A percentile compares a stretch with the other conserved stretches of the same genome.
These are phyloP conservation scores for Trichacis sp. DNA, from an alignment of 2,888 invertebrate species.

Conservation along the genomic window DNA sequence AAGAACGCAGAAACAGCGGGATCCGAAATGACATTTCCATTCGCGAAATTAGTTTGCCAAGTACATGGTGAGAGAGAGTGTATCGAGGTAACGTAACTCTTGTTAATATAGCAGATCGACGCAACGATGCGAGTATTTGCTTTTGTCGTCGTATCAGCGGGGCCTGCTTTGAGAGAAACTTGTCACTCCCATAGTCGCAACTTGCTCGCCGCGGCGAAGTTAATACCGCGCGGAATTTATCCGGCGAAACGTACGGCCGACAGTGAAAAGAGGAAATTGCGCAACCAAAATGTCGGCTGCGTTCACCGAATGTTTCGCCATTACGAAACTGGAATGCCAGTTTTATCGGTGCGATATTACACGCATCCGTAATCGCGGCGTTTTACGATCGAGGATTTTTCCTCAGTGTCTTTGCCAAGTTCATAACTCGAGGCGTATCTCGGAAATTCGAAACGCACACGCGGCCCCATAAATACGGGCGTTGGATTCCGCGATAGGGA, in stretches of 20 bases:
- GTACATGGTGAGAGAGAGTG: not conserved
- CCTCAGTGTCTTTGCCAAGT: too few relatives aligned
- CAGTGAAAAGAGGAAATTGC: slow-evolving; percentile 40
- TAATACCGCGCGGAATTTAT: slow-evolving; percentile 34
- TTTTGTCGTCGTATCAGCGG: slow-evolving; percentile 25
- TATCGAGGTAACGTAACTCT: slow-evolving; percentile 3
- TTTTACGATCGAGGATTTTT: too few relatives aligned
- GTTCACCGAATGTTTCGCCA: slow-evolving; percentile 1
- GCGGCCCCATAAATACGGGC: slow-evolving; percentile 9
- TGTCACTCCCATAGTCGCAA: slow-evolving; percentile 35
- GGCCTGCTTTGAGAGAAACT: slow-evolving; percentile 22
- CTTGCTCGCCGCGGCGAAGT: slow-evolving; percentile 19
- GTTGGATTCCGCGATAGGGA: slow-evolving; percentile 21
- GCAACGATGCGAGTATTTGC: slow-evolving; percentile 28
- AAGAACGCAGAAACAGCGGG: too few relatives aligned
- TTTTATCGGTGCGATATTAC: too few relatives aligned
- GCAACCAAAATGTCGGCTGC: slow-evolving; percentile 32
- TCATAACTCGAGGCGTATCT: not conserved
- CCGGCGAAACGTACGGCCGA: slow-evolving; percentile 39
- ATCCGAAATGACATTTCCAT: not conserved
- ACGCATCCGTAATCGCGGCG: too few relatives aligned
- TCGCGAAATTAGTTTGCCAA: not conserved
- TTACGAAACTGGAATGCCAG: not conserved
- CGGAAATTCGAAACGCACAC: not conserved
- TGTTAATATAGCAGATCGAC: not conserved